Evolutionary conservation across 2,113 vertebrate genomes (phyloP), one percentile per base, ranked within the genome.

Genomic region (Tamias sibiricus): DNA sequence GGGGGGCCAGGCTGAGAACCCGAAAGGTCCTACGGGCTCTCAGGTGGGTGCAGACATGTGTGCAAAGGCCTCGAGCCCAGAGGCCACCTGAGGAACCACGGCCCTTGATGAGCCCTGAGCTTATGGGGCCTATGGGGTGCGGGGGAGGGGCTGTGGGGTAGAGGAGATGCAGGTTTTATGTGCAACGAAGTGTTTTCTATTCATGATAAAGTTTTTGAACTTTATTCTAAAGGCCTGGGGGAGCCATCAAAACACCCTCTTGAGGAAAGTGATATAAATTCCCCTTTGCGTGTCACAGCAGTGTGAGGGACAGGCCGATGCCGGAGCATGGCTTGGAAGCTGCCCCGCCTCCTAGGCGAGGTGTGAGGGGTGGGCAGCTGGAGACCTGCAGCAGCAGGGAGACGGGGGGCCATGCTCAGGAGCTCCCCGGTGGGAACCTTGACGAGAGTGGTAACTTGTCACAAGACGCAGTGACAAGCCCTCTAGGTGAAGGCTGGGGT

Each of bases 311-410:
- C 16, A n/a, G 37, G 52, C 62, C 32, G 6, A 0, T n/a, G 24
- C 20, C 17, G 64, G 54, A 17, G 47, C 7, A 17, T 13, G 3
- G 5, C 0, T 6, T 0, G 9, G 57, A 59, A 62, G 77, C 40
- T 2, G 37, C 54, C 28, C 66, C 37, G 0, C 28, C 6, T 16
- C 76, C 71, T 5, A 47, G 22, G 22, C 14, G 10, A 13, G 30
- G 2, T 12, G 52, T 20, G 32, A 6, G 7, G 14, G 20, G 7
- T 1, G 0, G 1, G 24, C 30, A 3, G 1, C 44, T 28, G 4
- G 4, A 13, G 47, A 37, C 3, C 10, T 19, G 44, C n/a, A 30
- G 62, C 16, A 59, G 35, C 11, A 7, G 0, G 40, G 42, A 24
- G n/a, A 30, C 17, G 19, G 22, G 17, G n/a, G n/a, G 10, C 8